Evolutionary conservation across 2,797 vertebrate genomes (phyloP).

Genomic region (Tragelaphus oryx): DNA sequence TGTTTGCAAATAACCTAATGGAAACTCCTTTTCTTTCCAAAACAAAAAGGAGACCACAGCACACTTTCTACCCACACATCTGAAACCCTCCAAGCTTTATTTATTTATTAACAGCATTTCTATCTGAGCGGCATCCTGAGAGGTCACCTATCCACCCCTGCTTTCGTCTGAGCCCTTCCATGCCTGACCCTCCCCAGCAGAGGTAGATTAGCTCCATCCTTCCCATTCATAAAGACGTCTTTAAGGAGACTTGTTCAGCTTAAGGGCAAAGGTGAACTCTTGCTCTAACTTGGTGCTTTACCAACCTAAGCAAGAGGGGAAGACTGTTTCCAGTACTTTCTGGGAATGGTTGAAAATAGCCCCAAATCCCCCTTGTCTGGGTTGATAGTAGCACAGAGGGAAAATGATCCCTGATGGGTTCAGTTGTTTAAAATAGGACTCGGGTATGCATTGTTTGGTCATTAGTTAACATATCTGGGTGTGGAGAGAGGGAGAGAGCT

Average conservation of each 20-base stretch:
- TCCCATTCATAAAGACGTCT: background rate
- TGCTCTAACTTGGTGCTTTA: background rate
- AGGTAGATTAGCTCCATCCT: too few species aligned
- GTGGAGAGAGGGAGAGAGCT: background rate
- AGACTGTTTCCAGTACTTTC: background rate
- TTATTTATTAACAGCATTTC: background rate
- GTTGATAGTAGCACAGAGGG: background rate
- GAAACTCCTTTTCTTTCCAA: background rate
- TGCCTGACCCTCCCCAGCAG: background rate
- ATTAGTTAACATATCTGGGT: conserved; percentile 13
- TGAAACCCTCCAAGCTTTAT: background rate
- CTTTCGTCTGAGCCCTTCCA: background rate
- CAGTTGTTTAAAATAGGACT: background rate
- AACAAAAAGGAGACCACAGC: background rate
- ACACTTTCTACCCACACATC: accelerated
- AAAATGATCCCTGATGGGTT: background rate
- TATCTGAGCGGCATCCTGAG: accelerated
- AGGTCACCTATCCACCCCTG: background rate
- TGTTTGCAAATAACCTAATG: background rate
- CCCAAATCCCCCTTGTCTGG: background rate
- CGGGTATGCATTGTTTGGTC: background rate
- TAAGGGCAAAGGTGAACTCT: background rate
- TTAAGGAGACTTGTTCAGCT: background rate
- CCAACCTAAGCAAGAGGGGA: too few species aligned
- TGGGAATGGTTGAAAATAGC: background rate